Conservation (phyloP, 2,797 vertebrate species). For the Protonibea diacanthus region DNA sequence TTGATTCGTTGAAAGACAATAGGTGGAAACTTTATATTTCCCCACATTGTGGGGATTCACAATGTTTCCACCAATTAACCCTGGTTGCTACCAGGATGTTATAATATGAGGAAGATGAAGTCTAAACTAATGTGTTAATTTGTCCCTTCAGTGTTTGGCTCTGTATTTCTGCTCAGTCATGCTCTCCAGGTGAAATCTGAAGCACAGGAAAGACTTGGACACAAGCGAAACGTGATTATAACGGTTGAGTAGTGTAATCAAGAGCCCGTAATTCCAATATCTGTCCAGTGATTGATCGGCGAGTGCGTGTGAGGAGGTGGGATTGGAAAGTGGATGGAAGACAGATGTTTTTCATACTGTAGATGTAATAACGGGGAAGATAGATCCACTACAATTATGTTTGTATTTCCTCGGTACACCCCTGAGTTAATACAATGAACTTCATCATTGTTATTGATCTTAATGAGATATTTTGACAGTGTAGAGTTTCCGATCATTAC, state of each 20-base stretch:
- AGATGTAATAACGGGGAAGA: background rate
- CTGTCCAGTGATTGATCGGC: background rate
- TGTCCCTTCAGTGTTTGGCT: background rate
- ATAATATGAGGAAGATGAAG: background rate
- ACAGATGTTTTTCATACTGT: slow-evolving; percentile 19
- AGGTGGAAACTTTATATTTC: too few species aligned
- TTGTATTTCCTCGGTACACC: background rate
- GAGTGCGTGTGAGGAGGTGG: slow-evolving; percentile 9
- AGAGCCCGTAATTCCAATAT: background rate
- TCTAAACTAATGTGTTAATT: background rate
- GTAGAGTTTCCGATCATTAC: background rate
- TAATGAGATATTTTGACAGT: slow-evolving; percentile 7
- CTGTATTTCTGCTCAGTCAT: background rate
- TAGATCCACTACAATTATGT: background rate
- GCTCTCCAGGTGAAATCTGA: background rate
- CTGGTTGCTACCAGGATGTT: background rate
- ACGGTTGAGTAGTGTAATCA: slow-evolving; percentile 12
- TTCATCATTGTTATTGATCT: background rate
- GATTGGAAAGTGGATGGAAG: slow-evolving; percentile 6
- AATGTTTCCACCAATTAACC: too few species aligned
- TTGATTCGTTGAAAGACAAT: background rate
- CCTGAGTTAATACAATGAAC: background rate
- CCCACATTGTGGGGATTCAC: too few species aligned
- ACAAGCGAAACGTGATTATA: slow-evolving; percentile 14
- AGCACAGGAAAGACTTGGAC: background rate